Evolutionary conservation across 2,797 vertebrate genomes (phyloP).

Genomic region (Loriculus beryllinus): DNA sequence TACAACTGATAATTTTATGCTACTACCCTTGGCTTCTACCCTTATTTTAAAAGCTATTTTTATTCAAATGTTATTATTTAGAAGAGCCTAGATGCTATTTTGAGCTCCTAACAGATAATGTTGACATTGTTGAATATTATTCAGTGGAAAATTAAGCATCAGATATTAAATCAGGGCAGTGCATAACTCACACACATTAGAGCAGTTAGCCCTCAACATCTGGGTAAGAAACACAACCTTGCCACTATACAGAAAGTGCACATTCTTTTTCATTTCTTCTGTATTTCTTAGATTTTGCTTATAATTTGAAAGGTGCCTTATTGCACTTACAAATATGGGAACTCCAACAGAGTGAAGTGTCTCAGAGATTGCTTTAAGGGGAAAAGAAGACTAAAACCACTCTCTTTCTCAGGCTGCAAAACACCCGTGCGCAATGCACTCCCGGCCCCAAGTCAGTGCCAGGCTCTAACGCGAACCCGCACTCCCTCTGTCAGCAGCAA

Average conservation of each 20-base stretch:
- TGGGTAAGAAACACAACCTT: neutral
- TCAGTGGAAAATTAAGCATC: neutral
- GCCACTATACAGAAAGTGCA: neutral
- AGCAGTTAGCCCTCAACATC: neutral
- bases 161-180: neutral
- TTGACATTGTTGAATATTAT: neutral
- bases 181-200: neutral
- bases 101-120: neutral
- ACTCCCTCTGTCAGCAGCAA: slow-evolving; percentile 39
- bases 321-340: neutral
- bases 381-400: accelerated
- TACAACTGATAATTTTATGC: neutral
- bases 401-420: neutral
- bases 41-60: neutral
- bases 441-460: neutral
- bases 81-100: neutral
- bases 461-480: neutral
- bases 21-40: neutral
- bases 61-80: neutral
- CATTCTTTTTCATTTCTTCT: neutral
- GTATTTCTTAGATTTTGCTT: neutral
- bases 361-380: neutral
- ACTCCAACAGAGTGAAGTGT: neutral
- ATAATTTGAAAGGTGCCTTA: neutral
- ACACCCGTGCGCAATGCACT: neutral